Percentiles rank a stretch among this genome's conserved stretches.
These are phyloP conservation scores for Mirza zaza DNA, from an alignment of 2,113 vertebrate genomes.

Conservation along the genomic window DNA sequence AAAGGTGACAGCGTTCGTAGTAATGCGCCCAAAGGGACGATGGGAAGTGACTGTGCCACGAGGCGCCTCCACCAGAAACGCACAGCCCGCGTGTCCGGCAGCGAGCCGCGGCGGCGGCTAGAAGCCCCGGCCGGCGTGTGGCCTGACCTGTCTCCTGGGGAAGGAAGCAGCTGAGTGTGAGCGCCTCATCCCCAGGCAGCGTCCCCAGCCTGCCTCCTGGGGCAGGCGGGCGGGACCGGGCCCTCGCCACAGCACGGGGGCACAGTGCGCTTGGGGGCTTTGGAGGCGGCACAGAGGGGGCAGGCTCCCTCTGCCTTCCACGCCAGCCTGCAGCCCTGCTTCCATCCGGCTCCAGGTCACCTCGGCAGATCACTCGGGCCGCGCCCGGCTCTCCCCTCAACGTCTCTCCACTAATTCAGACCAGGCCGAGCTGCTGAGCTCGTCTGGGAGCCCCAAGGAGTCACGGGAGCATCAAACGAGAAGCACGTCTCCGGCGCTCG, in stretches of 20 bases:
- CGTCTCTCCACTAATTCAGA: constrained; percentile 52
- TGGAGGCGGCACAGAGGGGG: accelerated
- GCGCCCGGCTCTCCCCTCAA: not conserved
- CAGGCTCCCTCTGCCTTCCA: too few species aligned
- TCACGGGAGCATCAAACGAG: not conserved
- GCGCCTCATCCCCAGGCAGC: accelerated
- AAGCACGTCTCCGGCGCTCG: not conserved
- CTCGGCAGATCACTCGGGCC: not conserved
- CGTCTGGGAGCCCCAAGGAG: not conserved
- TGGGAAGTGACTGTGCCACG: accelerated
- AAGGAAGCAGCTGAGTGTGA: accelerated
- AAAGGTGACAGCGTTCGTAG: accelerated
- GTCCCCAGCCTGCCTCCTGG: not conserved
- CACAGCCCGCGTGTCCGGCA: accelerated
- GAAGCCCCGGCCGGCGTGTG: accelerated
- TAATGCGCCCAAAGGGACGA: accelerated
- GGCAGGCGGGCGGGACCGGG: accelerated
- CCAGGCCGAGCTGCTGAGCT: constrained; percentile 34
- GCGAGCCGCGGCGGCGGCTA: not conserved
- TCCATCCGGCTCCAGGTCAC: not conserved
- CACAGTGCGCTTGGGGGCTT: accelerated
- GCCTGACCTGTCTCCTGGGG: accelerated
- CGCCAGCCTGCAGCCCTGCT: not conserved
- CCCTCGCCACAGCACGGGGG: accelerated
- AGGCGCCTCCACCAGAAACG: not conserved